phyloP scores from a whole-genome alignment of 2,797 vertebrate genomes.

The Hemitrygon akajei region DNA sequence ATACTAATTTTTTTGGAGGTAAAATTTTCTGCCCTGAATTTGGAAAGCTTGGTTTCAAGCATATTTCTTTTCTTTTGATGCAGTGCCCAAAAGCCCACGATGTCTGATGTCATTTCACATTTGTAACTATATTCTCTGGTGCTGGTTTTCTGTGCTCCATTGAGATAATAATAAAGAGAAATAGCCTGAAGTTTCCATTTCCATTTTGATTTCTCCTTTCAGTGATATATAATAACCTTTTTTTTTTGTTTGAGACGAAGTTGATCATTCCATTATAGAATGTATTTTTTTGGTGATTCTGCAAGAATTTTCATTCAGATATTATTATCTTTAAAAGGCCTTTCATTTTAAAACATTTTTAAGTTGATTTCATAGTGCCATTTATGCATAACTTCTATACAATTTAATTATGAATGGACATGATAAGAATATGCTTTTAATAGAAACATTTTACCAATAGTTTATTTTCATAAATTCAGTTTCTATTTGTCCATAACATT shows the following conservation, averaged over 20 bases:
- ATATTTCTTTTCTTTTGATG: not conserved
- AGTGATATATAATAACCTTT: not conserved
- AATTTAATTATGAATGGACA: not conserved
- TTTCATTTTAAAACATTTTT: constrained; percentile 18
- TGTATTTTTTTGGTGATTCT: not conserved
- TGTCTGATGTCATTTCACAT: not conserved
- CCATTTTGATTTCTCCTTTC: constrained; percentile 25
- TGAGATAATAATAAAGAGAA: constrained; percentile 13
- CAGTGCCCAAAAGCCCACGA: not conserved
- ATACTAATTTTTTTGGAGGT: not conserved
- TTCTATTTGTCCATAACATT: no score
- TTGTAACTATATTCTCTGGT: not conserved
- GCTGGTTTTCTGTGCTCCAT: not conserved
- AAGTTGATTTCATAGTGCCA: not conserved
- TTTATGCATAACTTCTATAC: not conserved
- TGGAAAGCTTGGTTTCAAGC: not conserved
- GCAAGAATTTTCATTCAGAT: not conserved
- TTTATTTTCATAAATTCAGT: no score
- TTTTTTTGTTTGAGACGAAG: not conserved
- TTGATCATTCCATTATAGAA: constrained; percentile 1
- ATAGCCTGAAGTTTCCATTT: not conserved
- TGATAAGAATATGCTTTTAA: not conserved
- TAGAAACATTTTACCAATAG: not conserved
- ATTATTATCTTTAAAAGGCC: not conserved
- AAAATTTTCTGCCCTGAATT: not conserved